Conservation (phyloP, 2,113 vertebrate genomes). For the Cochlearius cochlearius region DNA sequence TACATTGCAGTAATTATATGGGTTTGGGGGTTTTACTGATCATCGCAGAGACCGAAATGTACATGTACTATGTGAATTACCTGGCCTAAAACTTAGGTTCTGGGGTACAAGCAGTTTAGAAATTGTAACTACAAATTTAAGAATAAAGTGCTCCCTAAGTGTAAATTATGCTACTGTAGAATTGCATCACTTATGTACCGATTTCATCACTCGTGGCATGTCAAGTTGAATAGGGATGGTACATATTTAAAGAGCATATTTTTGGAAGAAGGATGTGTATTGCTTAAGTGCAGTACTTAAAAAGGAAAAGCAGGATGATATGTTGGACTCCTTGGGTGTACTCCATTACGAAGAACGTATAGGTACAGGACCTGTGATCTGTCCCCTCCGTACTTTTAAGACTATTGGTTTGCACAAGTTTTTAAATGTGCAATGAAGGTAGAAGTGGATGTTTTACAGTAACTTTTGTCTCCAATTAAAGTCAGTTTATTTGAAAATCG, state of each 20-base stretch:
- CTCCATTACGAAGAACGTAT: background rate
- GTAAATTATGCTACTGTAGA: background rate
- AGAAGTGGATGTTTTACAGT: background rate
- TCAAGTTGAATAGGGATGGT: background rate
- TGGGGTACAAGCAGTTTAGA: background rate
- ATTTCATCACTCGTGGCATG: rapidly evolving
- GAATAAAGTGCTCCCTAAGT: background rate
- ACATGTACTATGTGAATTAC: background rate
- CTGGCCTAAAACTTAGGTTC: background rate
- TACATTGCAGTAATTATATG: rapidly evolving
- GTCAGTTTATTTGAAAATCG: background rate
- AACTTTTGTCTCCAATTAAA: background rate
- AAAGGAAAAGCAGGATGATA: background rate
- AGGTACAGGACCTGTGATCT: background rate
- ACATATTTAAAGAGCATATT: background rate
- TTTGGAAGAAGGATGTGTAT: background rate
- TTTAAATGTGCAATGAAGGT: background rate
- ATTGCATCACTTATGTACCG: rapidly evolving
- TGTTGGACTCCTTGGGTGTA: background rate
- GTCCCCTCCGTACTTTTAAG: background rate
- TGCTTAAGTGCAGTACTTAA: background rate
- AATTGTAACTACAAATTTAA: background rate
- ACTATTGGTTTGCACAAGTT: background rate
- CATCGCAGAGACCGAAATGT: background rate
- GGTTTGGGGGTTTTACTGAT: background rate